phyloP scores from a whole-genome alignment of 2,888 invertebrate species.

The Scelioninae gen. 2 region DNA sequence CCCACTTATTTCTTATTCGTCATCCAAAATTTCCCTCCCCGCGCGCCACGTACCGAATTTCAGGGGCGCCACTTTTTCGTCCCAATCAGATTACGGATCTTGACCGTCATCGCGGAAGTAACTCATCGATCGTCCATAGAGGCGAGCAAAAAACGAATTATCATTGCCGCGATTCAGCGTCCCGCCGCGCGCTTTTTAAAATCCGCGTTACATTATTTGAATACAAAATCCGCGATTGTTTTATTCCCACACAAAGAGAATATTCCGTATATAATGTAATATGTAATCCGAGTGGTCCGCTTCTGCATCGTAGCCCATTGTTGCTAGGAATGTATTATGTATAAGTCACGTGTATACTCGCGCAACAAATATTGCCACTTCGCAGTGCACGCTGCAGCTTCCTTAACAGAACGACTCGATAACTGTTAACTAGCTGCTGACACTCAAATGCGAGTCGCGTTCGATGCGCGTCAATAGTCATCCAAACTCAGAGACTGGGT shows the following conservation, averaged over 20 bases:
- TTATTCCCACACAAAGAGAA: conserved; percentile 43
- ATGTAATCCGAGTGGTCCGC: conserved; percentile 47
- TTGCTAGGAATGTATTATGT: conserved; percentile 55
- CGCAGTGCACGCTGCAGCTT: conserved; percentile 47
- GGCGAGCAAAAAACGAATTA: conserved; percentile 19
- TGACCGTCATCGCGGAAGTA: no score
- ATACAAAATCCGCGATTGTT: conserved; percentile 52
- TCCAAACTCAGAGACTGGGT: conserved; percentile 30
- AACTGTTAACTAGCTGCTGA: conserved; percentile 49
- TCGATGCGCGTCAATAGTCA: conserved; percentile 47
- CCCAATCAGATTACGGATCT: no score
- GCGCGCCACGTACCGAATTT: no score
- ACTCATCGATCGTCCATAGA: conserved; percentile 32
- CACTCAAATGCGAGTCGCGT: conserved; percentile 25
- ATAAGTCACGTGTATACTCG: conserved; percentile 55
- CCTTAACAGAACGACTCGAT: conserved; percentile 55
- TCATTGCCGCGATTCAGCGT: conserved; percentile 2
- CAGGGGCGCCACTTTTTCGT: no score
- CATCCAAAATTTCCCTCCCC: no score
- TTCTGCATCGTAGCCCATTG: conserved; percentile 48
- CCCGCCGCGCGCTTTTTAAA: conserved; percentile 22
- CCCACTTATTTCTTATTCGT: no score
- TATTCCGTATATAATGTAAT: conserved; percentile 46
- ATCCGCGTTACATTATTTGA: conserved; percentile 40
- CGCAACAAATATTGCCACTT: conserved; percentile 57